Percentiles rank a stretch among this genome's conserved stretches.
phyloP scores from a whole-genome alignment of 2,113 vertebrate genomes.

The Anguilla rostrata region DNA sequence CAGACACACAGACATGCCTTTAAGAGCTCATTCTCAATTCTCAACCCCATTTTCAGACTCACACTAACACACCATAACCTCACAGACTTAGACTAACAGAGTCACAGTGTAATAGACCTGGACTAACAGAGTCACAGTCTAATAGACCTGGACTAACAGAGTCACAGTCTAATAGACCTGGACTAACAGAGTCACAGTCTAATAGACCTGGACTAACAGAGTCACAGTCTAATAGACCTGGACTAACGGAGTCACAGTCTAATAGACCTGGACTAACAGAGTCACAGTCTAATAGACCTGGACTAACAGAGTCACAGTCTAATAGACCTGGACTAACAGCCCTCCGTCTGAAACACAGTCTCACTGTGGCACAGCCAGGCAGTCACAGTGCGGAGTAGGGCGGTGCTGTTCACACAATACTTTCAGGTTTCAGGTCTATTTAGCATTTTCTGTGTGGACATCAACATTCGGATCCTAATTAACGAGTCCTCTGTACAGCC shows the following conservation, averaged over 20 bases:
- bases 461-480: conserved; percentile 10
- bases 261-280: not conserved
- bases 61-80: not conserved
- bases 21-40: no score
- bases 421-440: not conserved
- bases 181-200: not conserved
- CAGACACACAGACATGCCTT: no score
- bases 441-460: not conserved
- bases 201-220: not conserved
- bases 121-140: not conserved
- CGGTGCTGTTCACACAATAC: no score
- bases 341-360: no score
- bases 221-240: not conserved
- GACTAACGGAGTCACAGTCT: not conserved
- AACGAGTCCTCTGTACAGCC: not conserved
- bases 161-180: not conserved
- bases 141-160: not conserved
- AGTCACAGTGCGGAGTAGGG: not conserved
- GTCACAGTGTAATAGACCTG: not conserved
- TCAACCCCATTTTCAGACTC: not conserved
- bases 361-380: not conserved
- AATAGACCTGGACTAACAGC: not conserved
- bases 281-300: not conserved
- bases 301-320: not conserved
- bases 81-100: not conserved